phyloP scores from a whole-genome alignment of 1,140 invertebrate species.

The Brachionus angularis region DNA sequence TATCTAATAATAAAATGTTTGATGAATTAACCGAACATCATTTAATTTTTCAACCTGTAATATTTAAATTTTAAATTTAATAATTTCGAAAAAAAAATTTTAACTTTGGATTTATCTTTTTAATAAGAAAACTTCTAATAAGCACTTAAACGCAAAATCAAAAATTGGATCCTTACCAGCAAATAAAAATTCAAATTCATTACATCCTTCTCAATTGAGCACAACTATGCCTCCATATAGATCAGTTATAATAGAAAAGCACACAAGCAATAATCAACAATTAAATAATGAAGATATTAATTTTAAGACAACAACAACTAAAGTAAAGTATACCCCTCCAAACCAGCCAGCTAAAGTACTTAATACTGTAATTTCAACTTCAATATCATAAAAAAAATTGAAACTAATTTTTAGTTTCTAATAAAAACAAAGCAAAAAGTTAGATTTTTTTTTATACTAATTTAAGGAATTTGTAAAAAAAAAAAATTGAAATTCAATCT shows the following conservation, averaged over 20 bases:
- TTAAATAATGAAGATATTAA: background rate
- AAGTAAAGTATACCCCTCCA: slow-evolving; percentile 28
- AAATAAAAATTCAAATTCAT: background rate
- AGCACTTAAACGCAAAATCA: background rate
- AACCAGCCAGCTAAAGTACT: slow-evolving; percentile 6
- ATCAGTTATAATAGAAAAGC: slow-evolving; percentile 21
- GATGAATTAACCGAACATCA: slow-evolving; percentile 24
- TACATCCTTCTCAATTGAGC: background rate
- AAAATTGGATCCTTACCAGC: slow-evolving; percentile 23
- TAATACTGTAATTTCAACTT: slow-evolving; percentile 19
- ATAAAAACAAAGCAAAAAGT: no score
- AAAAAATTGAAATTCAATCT: no score
- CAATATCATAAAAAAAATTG: background rate
- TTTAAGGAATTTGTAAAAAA: no score
- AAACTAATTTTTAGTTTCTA: slow-evolving; percentile 37
- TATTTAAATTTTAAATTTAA: background rate
- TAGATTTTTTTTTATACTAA: no score
- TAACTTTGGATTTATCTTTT: background rate
- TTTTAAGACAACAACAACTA: slow-evolving; percentile 11
- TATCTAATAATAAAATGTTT: slow-evolving; percentile 13
- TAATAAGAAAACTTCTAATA: slow-evolving; percentile 11
- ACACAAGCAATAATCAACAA: slow-evolving; percentile 14
- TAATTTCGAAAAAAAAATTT: background rate
- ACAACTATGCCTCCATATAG: slow-evolving; percentile 16
- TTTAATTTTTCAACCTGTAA: background rate